These are phyloP conservation scores for Colostygia pectinataria DNA, from an alignment of 2,888 invertebrate genomes.

Conservation along the genomic window DNA sequence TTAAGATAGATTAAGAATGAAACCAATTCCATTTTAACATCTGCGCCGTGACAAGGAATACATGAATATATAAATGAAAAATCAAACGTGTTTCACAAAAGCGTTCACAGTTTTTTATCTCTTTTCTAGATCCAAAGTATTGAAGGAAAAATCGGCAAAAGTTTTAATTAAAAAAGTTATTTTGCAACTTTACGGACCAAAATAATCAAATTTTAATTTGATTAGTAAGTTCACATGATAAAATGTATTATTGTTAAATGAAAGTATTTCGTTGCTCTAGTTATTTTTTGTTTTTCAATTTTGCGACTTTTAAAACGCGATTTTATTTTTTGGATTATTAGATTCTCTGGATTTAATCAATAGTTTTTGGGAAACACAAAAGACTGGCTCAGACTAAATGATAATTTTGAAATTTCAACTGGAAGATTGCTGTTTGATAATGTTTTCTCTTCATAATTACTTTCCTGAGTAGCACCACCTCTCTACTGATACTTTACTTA, in stretches of 20 bases:
- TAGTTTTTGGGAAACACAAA: constrained; percentile 17
- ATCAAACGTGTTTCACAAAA: constrained; percentile 12
- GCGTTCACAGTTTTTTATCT: constrained; percentile 2
- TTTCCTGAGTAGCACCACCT: too few species aligned
- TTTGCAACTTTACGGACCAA: constrained; percentile 11
- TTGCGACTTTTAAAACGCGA: background rate
- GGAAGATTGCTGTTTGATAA: constrained; percentile 27
- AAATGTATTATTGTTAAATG: too few species aligned
- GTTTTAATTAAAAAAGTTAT: constrained; percentile 19
- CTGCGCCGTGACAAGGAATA: constrained; percentile 32
- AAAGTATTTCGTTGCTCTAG: background rate
- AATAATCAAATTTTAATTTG: too few species aligned
- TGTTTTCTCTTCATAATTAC: constrained; percentile 27
- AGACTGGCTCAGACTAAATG: constrained; percentile 23
- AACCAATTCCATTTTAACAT: constrained; percentile 26
- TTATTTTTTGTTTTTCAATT: background rate
- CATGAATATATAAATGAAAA: constrained; percentile 29
- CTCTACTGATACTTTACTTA: too few species aligned
- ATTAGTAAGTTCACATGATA: constrained; percentile 5
- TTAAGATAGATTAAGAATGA: too few species aligned
- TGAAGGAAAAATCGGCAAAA: constrained; percentile 6
- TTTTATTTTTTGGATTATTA: constrained; percentile 5
- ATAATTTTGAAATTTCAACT: constrained; percentile 36
- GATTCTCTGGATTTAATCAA: constrained; percentile 8
- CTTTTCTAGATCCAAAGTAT: background rate